Percentiles rank a stretch among this genome's conserved stretches.
phyloP scores from a whole-genome alignment of 2,113 vertebrate genomes.

The Puffinus mauretanicus region DNA sequence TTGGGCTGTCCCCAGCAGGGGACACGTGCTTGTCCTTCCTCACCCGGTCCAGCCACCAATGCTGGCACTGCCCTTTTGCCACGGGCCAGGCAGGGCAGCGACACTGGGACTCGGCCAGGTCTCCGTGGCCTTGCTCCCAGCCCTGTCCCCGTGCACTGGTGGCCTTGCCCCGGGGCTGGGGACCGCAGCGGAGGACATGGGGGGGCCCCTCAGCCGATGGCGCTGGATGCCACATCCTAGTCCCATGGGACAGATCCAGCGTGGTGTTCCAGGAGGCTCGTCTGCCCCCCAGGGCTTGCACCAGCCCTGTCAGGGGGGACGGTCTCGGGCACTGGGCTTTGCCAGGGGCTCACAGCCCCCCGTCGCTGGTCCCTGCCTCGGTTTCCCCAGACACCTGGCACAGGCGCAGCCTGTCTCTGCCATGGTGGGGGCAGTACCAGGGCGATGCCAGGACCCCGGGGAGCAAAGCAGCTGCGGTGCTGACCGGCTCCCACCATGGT shows the following conservation, averaged over 20 bases:
- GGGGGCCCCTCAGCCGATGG: rapidly evolving
- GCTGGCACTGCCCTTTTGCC: not conserved
- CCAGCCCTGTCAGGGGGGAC: rapidly evolving
- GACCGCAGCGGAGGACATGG: rapidly evolving
- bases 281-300: rapidly evolving
- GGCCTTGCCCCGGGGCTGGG: not conserved
- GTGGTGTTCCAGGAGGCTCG: rapidly evolving
- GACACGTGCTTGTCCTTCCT: not conserved
- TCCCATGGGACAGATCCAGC: rapidly evolving
- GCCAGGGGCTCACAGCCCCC: no score
- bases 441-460: rapidly evolving
- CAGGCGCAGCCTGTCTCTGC: not conserved
- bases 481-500: not conserved
- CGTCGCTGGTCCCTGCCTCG: not conserved
- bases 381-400: not conserved
- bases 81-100: not conserved
- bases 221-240: not conserved
- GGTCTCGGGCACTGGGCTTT: rapidly evolving
- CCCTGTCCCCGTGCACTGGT: not conserved
- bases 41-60: no score
- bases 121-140: not conserved
- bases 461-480: rapidly evolving
- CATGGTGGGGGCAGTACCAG: rapidly evolving
- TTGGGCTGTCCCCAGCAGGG: not conserved
- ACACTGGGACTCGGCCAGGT: rapidly evolving